Evolutionary conservation across 2,113 vertebrate genomes (phyloP).

Genomic region (Stercorarius parasiticus): DNA sequence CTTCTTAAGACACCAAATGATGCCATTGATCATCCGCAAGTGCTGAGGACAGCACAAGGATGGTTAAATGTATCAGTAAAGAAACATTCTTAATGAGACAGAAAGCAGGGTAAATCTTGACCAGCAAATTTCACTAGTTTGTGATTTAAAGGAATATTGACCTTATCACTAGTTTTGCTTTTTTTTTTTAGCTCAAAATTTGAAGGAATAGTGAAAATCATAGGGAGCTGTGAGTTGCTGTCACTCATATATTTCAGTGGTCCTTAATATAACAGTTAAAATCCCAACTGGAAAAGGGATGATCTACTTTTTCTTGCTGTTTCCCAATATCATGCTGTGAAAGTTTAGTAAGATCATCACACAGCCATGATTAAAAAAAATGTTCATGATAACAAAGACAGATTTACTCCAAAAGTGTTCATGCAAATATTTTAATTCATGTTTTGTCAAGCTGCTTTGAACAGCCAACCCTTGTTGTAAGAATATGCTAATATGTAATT

Average conservation of each 20-base stretch:
- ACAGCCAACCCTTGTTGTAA: conserved; percentile 65
- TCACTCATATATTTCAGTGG: not conserved
- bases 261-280: not conserved
- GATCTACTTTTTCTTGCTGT: not conserved
- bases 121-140: conserved; percentile 21
- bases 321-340: not conserved
- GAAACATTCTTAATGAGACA: conserved; percentile 65
- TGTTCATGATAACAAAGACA: not conserved
- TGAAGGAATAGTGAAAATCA: not conserved
- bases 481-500: conserved; percentile 85
- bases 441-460: conserved; percentile 76
- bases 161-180: not conserved
- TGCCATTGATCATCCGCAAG: conserved; percentile 61
- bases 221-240: not conserved
- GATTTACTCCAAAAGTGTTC: conserved; percentile 52
- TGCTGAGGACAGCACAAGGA: conserved; percentile 49
- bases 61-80: conserved; percentile 55
- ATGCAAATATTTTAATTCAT: conserved; percentile 73
- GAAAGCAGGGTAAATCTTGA: conserved; percentile 36
- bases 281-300: not conserved
- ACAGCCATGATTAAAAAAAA: not conserved
- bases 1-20: conserved; percentile 62
- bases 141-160: conserved; percentile 46
- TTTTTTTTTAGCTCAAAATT: conserved; percentile 1
- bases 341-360: not conserved